Percentiles rank a stretch among this genome's conserved stretches.
phyloP scores from a whole-genome alignment of 2,113 vertebrate genomes.

The Illadopsis cleaveri region DNA sequence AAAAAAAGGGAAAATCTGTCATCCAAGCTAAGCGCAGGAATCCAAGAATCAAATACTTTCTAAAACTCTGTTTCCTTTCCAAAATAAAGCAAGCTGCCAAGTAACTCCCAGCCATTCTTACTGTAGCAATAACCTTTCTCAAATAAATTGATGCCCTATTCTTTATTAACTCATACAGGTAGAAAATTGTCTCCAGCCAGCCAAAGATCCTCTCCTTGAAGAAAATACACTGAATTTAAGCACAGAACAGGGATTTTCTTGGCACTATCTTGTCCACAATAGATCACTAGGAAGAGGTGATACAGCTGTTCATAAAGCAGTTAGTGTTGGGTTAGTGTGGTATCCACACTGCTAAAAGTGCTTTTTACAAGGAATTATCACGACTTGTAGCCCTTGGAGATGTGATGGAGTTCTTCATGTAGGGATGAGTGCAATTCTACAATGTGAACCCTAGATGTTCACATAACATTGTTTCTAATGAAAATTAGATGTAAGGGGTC shows the following conservation, averaged over 20 bases:
- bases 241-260: background rate
- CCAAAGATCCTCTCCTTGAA: conserved; percentile 17
- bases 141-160: background rate
- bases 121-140: background rate
- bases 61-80: background rate
- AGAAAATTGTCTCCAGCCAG: conserved; percentile 9
- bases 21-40: background rate
- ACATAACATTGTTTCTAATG: background rate
- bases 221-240: background rate
- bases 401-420: background rate
- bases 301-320: background rate
- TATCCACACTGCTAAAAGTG: background rate
- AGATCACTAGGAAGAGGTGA: background rate
- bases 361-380: background rate
- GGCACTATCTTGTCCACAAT: background rate
- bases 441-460: background rate
- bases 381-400: background rate
- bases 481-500: background rate
- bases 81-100: background rate
- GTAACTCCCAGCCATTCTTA: background rate
- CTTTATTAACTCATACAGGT: conserved; percentile 22
- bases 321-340: background rate
- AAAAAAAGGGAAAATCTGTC: background rate
- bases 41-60: background rate
- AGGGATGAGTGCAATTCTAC: background rate